Conservation (phyloP, 1,140 invertebrate genomes). For the Ephestia elutella region DNA sequence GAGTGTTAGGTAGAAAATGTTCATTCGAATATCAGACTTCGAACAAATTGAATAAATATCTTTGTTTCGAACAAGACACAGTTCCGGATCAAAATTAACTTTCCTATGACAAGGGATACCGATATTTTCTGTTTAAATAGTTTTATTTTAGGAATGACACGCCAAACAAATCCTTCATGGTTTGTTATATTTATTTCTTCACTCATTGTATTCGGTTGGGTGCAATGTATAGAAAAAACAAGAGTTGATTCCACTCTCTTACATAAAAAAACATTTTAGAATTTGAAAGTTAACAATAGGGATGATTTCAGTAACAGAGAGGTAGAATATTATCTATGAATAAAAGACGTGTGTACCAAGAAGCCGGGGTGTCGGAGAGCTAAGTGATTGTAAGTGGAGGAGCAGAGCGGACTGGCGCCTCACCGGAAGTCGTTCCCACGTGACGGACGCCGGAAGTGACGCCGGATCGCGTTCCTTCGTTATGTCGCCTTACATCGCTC, state of each 20-base stretch:
- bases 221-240: too few species aligned
- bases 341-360: conserved; percentile 35
- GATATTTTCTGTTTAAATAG: not conserved
- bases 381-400: conserved; percentile 68
- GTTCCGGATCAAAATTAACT: not conserved
- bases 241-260: too few species aligned
- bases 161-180: too few species aligned
- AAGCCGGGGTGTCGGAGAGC: conserved; percentile 37
- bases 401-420: conserved; percentile 53
- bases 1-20: conserved; percentile 9
- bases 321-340: too few species aligned
- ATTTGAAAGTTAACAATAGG: too few species aligned
- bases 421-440: conserved; percentile 66
- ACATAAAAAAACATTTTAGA: too few species aligned
- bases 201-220: too few species aligned
- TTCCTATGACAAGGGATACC: not conserved
- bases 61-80: not conserved
- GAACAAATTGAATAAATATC: not conserved
- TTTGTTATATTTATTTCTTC: too few species aligned
- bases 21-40: not conserved
- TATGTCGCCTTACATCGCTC: conserved; percentile 38
- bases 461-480: conserved; percentile 60
- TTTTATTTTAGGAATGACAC: not conserved
- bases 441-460: conserved; percentile 66
- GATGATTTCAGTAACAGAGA: too few species aligned